Evolutionary conservation across 2,888 invertebrate species (phyloP).

Genomic region (Gymnocheta viridis): DNA sequence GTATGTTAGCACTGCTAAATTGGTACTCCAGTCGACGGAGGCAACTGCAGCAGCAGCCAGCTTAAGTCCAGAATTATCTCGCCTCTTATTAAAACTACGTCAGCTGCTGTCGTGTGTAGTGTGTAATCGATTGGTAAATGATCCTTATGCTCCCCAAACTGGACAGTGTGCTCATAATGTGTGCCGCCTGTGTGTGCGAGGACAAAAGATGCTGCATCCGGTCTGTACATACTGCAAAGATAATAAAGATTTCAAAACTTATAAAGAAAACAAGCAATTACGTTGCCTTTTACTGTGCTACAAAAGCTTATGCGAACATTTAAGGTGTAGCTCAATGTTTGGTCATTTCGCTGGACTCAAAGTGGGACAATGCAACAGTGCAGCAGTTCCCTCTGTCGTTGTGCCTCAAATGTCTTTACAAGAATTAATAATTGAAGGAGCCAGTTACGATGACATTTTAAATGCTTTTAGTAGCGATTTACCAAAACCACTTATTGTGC

Average conservation of each 20-base stretch:
- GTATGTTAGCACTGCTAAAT: conserved; percentile 77
- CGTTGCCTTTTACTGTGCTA: conserved; percentile 93
- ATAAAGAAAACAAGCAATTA: conserved; percentile 91
- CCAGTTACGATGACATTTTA: conserved; percentile 89
- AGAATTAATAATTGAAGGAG: conserved; percentile 90
- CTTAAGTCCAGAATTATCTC: conserved; percentile 91
- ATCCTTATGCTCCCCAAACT: conserved; percentile 89
- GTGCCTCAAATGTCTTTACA: conserved; percentile 75
- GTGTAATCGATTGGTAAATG: conserved; percentile 91
- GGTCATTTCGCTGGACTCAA: conserved; percentile 72
- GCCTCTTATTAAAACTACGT: conserved; percentile 91
- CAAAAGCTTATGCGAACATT: conserved; percentile 92
- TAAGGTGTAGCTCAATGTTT: conserved; percentile 89
- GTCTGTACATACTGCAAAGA: conserved; percentile 93
- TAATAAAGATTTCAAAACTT: conserved; percentile 89
- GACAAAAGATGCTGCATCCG: conserved; percentile 92
- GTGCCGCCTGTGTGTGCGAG: conserved; percentile 92
- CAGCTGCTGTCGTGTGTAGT: conserved; percentile 95
- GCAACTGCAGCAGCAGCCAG: conserved; percentile 82
- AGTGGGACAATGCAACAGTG: conserved; percentile 57
- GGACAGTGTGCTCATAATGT: conserved; percentile 94
- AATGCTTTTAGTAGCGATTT: conserved; percentile 87
- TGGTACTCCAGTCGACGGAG: conserved; percentile 74
- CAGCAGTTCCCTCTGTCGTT: conserved; percentile 78
- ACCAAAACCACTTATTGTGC: conserved; percentile 82